A percentile compares a stretch with the other conserved stretches of the same genome.
phyloP scores from a whole-genome alignment of 2,797 vertebrate genomes.

The Paedocypris micromegethes region DNA sequence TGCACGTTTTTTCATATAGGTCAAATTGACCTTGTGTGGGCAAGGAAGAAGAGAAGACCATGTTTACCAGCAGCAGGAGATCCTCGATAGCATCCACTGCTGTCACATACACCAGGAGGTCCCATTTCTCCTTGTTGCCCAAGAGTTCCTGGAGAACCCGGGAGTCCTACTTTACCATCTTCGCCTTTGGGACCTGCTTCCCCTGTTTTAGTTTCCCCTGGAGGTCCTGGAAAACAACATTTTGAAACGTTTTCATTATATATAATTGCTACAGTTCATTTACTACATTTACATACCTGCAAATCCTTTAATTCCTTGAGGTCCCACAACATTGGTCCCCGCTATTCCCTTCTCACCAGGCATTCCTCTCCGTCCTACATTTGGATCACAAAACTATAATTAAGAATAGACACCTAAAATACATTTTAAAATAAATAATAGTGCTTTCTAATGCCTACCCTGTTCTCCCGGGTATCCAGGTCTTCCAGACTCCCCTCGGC shows the following conservation, averaged over 20 bases:
- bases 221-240: conserved; percentile 54
- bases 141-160: conserved; percentile 54
- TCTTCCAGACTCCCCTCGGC: conserved; percentile 61
- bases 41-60: too few species aligned
- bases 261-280: too few species aligned
- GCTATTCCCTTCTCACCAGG: conserved; percentile 60
- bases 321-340: conserved; percentile 64
- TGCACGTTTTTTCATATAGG: neutral
- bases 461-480: conserved; percentile 75
- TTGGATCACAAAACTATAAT: neutral
- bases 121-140: conserved; percentile 70
- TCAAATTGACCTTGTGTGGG: neutral
- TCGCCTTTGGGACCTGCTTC: conserved; percentile 62
- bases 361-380: conserved; percentile 62
- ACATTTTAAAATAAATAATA: neutral
- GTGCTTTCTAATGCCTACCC: conserved; percentile 51
- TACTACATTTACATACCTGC: conserved; percentile 56
- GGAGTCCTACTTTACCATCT: conserved; percentile 59
- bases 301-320: conserved; percentile 67
- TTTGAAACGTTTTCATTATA: too few species aligned
- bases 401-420: neutral
- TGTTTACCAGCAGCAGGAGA: conserved; percentile 60
- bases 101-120: conserved; percentile 70
- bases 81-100: conserved; percentile 62
- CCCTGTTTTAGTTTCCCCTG: conserved; percentile 68